Evolutionary conservation across 2,113 vertebrate species (phyloP).

Genomic region (Rousettus leschenaultii): DNA sequence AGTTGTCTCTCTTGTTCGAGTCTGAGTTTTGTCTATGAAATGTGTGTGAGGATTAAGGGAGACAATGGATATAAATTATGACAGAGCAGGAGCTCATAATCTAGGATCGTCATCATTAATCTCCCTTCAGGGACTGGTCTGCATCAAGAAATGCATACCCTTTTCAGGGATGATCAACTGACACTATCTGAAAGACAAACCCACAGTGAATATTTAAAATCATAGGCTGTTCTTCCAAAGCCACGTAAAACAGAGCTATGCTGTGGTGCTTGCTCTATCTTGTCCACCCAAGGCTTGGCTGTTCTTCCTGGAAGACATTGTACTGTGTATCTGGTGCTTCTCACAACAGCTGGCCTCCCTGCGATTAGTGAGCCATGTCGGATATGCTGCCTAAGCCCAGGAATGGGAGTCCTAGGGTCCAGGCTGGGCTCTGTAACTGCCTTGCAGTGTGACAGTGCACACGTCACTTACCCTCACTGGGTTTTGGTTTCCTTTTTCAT

Average conservation of each 20-base stretch:
- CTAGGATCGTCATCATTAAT: accelerated
- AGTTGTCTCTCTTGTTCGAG: not conserved
- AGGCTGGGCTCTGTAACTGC: not conserved
- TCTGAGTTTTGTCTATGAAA: not conserved
- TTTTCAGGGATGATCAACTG: not conserved
- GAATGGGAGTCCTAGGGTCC: not conserved
- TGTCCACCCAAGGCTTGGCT: not conserved
- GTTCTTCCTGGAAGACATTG: not conserved
- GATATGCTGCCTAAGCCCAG: not conserved
- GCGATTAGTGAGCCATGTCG: accelerated
- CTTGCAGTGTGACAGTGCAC: not conserved
- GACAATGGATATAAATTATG: not conserved
- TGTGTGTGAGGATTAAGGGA: not conserved
- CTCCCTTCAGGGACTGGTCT: not conserved
- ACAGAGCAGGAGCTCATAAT: not conserved
- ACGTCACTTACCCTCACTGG: not conserved
- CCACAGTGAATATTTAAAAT: not conserved
- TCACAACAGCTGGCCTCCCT: not conserved
- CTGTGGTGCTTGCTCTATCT: accelerated
- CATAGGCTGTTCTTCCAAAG: not conserved
- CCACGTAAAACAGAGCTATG: not conserved
- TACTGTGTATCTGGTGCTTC: not conserved
- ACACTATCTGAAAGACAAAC: not conserved
- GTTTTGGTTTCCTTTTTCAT: not conserved
- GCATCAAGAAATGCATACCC: not conserved